phyloP scores from a whole-genome alignment of 2,113 vertebrate species.

The Cariama cristata region DNA sequence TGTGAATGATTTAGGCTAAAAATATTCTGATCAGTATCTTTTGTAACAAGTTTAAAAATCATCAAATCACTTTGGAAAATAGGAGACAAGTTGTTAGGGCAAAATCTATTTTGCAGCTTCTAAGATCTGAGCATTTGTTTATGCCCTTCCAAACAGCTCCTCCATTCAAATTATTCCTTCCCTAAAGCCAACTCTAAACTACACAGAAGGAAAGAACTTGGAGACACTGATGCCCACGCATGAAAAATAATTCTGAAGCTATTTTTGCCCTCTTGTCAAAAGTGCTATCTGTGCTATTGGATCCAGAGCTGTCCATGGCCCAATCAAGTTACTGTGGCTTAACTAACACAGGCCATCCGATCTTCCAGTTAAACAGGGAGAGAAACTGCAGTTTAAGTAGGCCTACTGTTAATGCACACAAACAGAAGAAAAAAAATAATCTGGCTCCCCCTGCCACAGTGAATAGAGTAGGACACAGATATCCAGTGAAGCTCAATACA shows the following conservation, averaged over 20 bases:
- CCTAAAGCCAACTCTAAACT: neutral
- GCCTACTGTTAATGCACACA: neutral
- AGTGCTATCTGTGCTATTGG: neutral
- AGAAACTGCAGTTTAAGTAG: neutral
- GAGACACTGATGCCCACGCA: neutral
- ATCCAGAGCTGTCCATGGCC: neutral
- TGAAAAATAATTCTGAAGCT: neutral
- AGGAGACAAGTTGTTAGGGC: neutral
- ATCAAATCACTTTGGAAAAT: neutral
- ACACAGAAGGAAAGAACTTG: neutral
- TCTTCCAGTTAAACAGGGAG: neutral
- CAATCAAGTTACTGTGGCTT: neutral
- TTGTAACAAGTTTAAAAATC: neutral
- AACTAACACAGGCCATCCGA: neutral
- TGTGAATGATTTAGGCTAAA: neutral
- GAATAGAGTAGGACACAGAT: neutral
- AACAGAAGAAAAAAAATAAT: neutral
- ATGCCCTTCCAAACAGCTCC: neutral
- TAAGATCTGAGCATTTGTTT: neutral
- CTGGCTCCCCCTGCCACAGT: neutral
- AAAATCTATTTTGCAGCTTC: neutral
- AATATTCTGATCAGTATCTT: neutral
- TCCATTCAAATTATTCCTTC: neutral
- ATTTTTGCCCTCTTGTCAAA: neutral
- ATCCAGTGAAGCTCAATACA: accelerated